Percentiles rank a stretch among this genome's conserved stretches.
These are phyloP conservation scores for Trichomycterus rosablanca DNA, from an alignment of 2,113 vertebrate genomes.

Conservation along the genomic window DNA sequence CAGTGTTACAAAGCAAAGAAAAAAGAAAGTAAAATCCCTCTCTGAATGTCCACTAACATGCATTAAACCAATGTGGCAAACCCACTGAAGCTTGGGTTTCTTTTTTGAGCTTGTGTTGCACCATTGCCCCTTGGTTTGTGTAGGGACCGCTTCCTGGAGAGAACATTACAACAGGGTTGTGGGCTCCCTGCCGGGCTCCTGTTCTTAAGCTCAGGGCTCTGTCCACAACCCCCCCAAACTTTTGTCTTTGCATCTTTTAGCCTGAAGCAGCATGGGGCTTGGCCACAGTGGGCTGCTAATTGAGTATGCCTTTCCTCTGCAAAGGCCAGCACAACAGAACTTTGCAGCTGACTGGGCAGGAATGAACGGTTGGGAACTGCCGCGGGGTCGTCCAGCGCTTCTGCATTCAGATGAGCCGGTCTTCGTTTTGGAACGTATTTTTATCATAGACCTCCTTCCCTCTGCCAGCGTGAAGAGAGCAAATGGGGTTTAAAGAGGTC, in stretches of 20 bases:
- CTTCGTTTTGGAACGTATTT: conserved; percentile 52
- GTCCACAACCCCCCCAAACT: conserved; percentile 4
- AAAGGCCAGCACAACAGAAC: conserved; percentile 52
- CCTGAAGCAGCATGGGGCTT: conserved; percentile 62
- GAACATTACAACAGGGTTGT: conserved; percentile 57
- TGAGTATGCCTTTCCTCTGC: conserved; percentile 50
- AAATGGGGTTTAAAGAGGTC: conserved; percentile 59
- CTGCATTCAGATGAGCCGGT: conserved; percentile 57
- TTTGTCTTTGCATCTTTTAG: conserved; percentile 66
- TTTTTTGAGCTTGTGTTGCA: conserved; percentile 66
- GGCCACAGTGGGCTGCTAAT: conserved; percentile 52
- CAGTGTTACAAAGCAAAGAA: not conserved
- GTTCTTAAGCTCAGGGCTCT: conserved; percentile 54
- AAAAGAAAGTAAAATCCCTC: conserved; percentile 14
- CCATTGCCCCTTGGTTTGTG: conserved; percentile 64
- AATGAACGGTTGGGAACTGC: conserved; percentile 51
- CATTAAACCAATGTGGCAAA: conserved; percentile 54
- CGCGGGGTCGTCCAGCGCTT: conserved; percentile 36
- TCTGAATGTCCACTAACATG: conserved; percentile 31
- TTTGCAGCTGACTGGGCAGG: conserved; percentile 65
- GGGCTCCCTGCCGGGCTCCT: conserved; percentile 58
- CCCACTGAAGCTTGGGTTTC: conserved; percentile 62
- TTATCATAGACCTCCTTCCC: conserved; percentile 55
- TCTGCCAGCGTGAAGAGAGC: conserved; percentile 35
- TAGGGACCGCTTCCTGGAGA: conserved; percentile 58